Conservation (phyloP, 2,797 vertebrate species). For the Hyperoplus lanceolatus region DNA sequence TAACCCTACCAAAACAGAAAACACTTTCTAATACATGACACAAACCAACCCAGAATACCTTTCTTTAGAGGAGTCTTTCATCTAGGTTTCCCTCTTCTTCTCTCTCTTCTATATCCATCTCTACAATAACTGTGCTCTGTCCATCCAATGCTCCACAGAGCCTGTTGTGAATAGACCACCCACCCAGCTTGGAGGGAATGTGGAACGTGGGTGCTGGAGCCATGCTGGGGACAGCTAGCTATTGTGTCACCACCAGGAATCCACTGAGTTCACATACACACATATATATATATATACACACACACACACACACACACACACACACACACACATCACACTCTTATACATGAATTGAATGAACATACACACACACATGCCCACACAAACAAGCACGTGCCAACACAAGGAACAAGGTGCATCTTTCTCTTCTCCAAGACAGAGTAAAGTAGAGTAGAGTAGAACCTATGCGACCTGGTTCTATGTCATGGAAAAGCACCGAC, state of each 20-base stretch:
- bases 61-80: conserved; percentile 4
- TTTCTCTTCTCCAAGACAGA: conserved; percentile 27
- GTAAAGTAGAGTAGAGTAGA: too few species aligned
- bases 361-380: conserved; percentile 27
- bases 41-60: conserved; percentile 39
- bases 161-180: background rate
- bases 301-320: background rate
- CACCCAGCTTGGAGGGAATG: conserved; percentile 70
- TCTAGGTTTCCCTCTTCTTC: background rate
- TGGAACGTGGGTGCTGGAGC: conserved; percentile 71
- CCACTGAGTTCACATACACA: conserved; percentile 10
- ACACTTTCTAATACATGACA: background rate
- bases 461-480: too few species aligned
- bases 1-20: background rate
- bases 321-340: conserved; percentile 8
- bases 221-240: conserved; percentile 50
- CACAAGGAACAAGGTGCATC: conserved; percentile 40
- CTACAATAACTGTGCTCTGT: conserved; percentile 23
- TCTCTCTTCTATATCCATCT: conserved; percentile 8
- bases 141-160: conserved; percentile 27
- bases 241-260: conserved; percentile 53
- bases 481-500: too few species aligned
- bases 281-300: too few species aligned
- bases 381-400: conserved; percentile 20
- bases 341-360: conserved; percentile 18